A percentile compares a stretch with the other conserved stretches of the same genome.
Conservation (phyloP, 2,113 vertebrate species). For the Trogon melanurus region DNA sequence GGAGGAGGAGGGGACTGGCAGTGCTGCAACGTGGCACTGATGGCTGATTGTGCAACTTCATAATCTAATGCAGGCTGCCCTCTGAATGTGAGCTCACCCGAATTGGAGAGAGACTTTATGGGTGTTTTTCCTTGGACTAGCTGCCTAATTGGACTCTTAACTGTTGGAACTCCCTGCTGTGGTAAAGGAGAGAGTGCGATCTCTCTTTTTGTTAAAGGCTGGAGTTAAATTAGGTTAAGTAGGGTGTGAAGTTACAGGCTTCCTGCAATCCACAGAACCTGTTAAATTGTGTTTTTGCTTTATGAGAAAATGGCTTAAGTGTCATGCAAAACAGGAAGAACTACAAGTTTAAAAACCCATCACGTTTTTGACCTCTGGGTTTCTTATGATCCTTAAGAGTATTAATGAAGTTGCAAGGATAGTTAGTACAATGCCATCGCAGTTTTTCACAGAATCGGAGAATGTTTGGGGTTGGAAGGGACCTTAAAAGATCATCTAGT, state of each 20-base stretch:
- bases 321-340: background rate
- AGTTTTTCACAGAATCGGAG: background rate
- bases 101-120: background rate
- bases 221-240: background rate
- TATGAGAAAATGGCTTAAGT: background rate
- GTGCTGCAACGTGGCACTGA: background rate
- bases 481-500: too few species aligned
- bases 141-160: background rate
- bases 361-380: background rate
- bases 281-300: background rate
- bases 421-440: fast-evolving
- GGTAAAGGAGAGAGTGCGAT: background rate
- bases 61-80: background rate
- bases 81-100: background rate
- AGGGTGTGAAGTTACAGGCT: background rate
- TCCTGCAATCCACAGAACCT: background rate
- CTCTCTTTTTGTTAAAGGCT: background rate
- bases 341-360: fast-evolving
- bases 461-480: too few species aligned
- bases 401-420: background rate
- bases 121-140: background rate
- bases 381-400: background rate
- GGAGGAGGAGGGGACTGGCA: background rate
- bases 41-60: background rate
- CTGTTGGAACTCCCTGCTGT: background rate